Evolutionary conservation across 2,113 vertebrate species (phyloP).

Genomic region (Psittacula cyanocephala): DNA sequence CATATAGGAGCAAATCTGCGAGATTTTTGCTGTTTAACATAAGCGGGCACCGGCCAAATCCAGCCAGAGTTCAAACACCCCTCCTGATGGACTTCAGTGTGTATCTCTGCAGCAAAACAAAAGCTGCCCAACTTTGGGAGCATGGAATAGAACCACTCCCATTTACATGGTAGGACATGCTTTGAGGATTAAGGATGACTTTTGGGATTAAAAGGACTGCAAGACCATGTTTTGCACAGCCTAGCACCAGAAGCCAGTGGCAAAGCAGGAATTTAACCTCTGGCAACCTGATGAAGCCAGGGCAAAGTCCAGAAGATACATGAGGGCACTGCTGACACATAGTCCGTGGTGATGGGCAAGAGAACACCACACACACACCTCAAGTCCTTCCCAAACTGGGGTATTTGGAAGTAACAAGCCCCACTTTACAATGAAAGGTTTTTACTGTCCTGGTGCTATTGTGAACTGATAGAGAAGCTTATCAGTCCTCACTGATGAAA

Average conservation of each 20-base stretch:
- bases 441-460: not conserved
- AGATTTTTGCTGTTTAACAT: not conserved
- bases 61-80: not conserved
- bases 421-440: not conserved
- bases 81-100: not conserved
- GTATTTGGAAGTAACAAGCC: not conserved
- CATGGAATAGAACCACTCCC: not conserved
- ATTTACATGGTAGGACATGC: not conserved
- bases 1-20: not conserved
- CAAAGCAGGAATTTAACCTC: not conserved
- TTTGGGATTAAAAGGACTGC: not conserved
- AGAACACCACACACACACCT: rapidly evolving
- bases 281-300: not conserved
- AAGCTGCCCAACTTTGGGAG: not conserved
- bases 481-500: not conserved
- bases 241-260: not conserved
- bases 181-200: not conserved
- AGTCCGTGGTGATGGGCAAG: rapidly evolving
- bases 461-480: not conserved
- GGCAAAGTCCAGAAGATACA: not conserved
- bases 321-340: not conserved
- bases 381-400: rapidly evolving
- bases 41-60: not conserved
- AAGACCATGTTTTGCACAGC: not conserved
- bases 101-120: not conserved